A percentile compares a stretch with the other conserved stretches of the same genome.
Conservation (phyloP, 37 sponge, comb jelly and placozoan genomes). For the Mnemiopsis leidyi region DNA sequence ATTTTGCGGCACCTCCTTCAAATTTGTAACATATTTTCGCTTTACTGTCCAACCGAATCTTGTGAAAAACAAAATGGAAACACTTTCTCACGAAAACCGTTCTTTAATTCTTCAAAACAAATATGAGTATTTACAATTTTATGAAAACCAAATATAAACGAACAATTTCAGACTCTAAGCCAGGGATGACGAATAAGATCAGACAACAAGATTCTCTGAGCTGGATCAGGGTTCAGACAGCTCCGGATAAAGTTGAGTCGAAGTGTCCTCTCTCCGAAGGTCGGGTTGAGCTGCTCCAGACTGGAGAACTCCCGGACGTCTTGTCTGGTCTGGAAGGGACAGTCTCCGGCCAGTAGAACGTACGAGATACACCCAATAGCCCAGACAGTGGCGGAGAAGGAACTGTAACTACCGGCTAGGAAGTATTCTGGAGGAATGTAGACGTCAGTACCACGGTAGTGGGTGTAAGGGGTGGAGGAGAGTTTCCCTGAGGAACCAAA, state of each 20-base stretch:
- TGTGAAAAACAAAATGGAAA: background rate
- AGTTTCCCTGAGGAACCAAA: conserved; percentile 9
- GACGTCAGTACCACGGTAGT: conserved; percentile 32
- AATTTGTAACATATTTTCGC: too few species aligned
- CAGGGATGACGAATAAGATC: conserved; percentile 56
- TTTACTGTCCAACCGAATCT: too few species aligned
- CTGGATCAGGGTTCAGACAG: conserved; percentile 17
- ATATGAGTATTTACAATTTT: too few species aligned
- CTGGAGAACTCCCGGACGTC: background rate
- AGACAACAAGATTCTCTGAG: background rate
- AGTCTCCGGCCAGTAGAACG: conserved; percentile 39
- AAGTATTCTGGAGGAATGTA: conserved; percentile 62
- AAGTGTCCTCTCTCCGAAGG: background rate
- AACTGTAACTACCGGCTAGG: background rate
- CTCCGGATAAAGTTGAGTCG: background rate
- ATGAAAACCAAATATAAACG: too few species aligned
- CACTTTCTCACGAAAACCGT: background rate
- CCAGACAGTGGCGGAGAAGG: conserved; percentile 43
- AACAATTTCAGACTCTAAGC: conserved; percentile 4
- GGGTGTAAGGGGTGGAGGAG: background rate
- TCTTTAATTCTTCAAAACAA: background rate
- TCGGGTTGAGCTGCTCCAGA: background rate
- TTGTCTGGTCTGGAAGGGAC: conserved; percentile 30
- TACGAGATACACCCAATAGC: conserved; percentile 37
- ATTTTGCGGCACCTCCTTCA: too few species aligned